These are phyloP conservation scores for Agrochola lychnidis DNA, from an alignment of 2,888 invertebrate species.

Conservation along the genomic window DNA sequence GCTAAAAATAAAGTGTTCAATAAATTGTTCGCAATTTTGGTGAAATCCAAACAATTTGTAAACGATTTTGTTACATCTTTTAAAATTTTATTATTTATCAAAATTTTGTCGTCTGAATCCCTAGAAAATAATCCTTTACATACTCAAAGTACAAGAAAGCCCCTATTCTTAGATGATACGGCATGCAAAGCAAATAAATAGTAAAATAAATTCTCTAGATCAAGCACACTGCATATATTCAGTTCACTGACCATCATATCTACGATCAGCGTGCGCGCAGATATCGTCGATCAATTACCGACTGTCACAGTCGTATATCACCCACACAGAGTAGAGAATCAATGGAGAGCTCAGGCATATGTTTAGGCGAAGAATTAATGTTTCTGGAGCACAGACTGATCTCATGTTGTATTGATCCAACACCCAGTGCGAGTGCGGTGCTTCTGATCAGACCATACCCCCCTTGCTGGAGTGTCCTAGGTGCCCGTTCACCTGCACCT, in stretches of 20 bases:
- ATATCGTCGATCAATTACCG: conserved; percentile 81
- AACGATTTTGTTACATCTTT: not conserved
- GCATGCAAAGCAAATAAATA: conserved; percentile 51
- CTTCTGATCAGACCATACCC: no score
- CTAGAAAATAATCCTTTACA: not conserved
- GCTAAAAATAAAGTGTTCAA: not conserved
- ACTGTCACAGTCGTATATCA: conserved; percentile 77
- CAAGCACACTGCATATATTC: conserved; percentile 51
- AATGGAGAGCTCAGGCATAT: conserved; percentile 8
- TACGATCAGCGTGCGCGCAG: conserved; percentile 64
- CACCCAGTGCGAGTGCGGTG: no score
- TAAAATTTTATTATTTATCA: not conserved
- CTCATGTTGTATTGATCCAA: not conserved
- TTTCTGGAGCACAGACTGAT: no score
- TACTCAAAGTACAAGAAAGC: not conserved
- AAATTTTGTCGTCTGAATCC: no score
- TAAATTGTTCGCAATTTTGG: not conserved
- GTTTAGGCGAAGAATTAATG: not conserved
- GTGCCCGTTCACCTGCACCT: no score
- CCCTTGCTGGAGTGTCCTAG: no score
- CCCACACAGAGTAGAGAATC: conserved; percentile 36
- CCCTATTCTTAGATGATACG: conserved; percentile 36
- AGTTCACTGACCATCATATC: conserved; percentile 66
- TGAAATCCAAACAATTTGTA: no score
- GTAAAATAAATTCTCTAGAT: conserved; percentile 42